Conservation (phyloP, 2,888 invertebrate genomes). For the Nomada flava region DNA sequence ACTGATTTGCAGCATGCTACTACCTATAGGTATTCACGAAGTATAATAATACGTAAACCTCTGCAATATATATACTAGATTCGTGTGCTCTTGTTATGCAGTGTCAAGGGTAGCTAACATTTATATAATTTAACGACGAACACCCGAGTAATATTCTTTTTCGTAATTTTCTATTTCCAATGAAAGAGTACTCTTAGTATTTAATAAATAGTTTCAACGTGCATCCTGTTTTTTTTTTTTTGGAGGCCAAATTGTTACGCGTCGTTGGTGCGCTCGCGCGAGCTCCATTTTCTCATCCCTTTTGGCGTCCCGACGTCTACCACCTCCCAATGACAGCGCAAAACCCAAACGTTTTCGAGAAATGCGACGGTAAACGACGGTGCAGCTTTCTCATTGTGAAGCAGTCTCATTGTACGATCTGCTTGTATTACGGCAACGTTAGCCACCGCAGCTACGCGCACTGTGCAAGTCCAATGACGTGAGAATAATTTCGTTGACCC, state of each 20-base stretch:
- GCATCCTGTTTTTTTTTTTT: neutral
- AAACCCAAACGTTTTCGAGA: slow-evolving; percentile 31
- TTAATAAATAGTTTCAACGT: neutral
- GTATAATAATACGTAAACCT: neutral
- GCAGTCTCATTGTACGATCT: slow-evolving; percentile 39
- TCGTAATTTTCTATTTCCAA: too few species aligned
- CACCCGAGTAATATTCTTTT: neutral
- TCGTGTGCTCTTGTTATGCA: neutral
- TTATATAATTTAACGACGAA: neutral
- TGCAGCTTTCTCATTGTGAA: slow-evolving; percentile 37
- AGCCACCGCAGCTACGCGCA: slow-evolving; percentile 32
- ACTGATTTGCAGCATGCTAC: neutral
- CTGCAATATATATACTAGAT: neutral
- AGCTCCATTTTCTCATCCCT: slow-evolving; percentile 19
- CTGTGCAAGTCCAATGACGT: slow-evolving; percentile 58
- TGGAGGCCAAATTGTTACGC: slow-evolving; percentile 26
- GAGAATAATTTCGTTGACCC: slow-evolving; percentile 61
- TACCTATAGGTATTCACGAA: neutral
- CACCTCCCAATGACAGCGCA: slow-evolving; percentile 29
- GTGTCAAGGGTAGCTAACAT: neutral
- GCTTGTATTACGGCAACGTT: slow-evolving; percentile 27
- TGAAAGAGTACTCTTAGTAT: neutral
- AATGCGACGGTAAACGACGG: neutral
- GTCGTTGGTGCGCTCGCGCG: slow-evolving; percentile 9
- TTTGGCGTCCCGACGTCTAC: neutral